These are phyloP conservation scores for Caretta caretta DNA, from an alignment of 2,113 vertebrate species.

Conservation along the genomic window DNA sequence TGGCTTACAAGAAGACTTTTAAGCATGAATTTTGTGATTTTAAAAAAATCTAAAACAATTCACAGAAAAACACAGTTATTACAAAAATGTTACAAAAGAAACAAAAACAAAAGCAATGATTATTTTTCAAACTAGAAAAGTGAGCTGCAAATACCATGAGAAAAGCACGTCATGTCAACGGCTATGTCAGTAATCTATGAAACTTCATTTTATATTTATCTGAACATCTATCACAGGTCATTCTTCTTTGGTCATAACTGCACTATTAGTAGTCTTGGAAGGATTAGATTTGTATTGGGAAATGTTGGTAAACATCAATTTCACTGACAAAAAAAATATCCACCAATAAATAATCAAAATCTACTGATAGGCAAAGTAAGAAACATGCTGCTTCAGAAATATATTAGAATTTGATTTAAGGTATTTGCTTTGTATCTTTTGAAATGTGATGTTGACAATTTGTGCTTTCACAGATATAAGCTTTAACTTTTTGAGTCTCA, in stretches of 20 bases:
- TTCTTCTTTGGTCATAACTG: not conserved
- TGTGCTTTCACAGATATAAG: not conserved
- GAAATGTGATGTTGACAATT: not conserved
- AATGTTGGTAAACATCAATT: not conserved
- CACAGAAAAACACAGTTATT: not conserved
- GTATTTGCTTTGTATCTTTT: not conserved
- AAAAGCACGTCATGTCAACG: not conserved
- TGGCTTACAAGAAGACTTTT: not conserved
- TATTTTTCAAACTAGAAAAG: constrained; percentile 34
- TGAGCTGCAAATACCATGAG: constrained; percentile 8
- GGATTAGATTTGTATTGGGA: not conserved
- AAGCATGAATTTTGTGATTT: not conserved
- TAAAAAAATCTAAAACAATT: not conserved
- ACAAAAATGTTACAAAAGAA: constrained; percentile 10
- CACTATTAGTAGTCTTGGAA: not conserved
- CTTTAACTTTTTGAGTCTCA: not conserved
- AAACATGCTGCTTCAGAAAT: not conserved
- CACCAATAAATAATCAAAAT: not conserved
- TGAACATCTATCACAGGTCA: not conserved
- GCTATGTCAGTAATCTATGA: constrained; percentile 10
- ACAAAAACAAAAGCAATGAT: constrained; percentile 20
- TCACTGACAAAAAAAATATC: not conserved
- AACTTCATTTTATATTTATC: not conserved
- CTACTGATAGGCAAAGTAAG: not conserved
- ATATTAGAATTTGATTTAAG: not conserved